Conservation (phyloP, 2,113 vertebrate genomes). For the Myotis yumanensis region DNA sequence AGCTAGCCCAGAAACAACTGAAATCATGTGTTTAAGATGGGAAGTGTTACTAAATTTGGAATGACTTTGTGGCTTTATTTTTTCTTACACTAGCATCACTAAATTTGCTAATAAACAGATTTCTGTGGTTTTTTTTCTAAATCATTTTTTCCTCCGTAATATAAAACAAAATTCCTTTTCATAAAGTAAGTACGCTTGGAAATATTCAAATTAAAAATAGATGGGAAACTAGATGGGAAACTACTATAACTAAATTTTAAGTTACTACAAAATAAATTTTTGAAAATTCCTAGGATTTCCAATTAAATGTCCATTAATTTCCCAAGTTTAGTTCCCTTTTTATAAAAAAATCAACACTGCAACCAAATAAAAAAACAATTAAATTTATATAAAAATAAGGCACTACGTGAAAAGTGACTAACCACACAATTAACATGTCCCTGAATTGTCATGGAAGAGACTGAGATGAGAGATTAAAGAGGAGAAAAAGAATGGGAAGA, state of each 20-base stretch:
- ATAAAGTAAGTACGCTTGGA: constrained; percentile 13
- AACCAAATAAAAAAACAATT: constrained; percentile 15
- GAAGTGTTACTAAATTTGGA: constrained; percentile 85
- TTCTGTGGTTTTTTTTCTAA: not conserved
- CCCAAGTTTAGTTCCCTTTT: constrained; percentile 1
- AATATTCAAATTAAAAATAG: constrained; percentile 44
- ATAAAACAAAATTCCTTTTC: not conserved
- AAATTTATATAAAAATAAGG: not conserved
- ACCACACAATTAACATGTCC: not conserved
- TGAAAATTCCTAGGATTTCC: constrained; percentile 49
- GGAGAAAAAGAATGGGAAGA: not conserved
- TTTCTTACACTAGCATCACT: constrained; percentile 72
- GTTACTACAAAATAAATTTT: constrained; percentile 34
- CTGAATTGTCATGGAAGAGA: not conserved
- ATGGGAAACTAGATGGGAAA: not conserved
- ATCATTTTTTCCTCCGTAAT: constrained; percentile 28
- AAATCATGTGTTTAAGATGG: constrained; percentile 84
- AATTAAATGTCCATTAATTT: constrained; percentile 23
- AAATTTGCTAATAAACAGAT: constrained; percentile 59
- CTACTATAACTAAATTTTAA: constrained; percentile 45
- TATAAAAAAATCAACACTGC: not conserved
- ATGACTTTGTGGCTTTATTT: constrained; percentile 86
- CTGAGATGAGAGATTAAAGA: not conserved
- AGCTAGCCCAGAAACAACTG: constrained; percentile 81
- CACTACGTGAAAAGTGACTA: not conserved